Evolutionary conservation across 2,797 vertebrate species (phyloP).

Genomic region (Premnoplex brunnescens): DNA sequence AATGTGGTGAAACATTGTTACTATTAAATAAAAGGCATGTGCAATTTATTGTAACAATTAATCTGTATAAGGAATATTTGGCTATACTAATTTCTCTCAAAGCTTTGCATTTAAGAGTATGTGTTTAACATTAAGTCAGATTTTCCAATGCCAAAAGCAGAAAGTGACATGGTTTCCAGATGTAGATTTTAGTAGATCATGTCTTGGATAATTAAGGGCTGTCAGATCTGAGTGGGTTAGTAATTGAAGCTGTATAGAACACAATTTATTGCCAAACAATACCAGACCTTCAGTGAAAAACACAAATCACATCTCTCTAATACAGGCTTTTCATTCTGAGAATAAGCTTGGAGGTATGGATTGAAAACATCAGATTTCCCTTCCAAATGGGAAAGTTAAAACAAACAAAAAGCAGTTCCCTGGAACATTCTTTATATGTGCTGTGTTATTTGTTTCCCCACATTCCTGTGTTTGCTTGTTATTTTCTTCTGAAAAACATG

Average conservation of each 20-base stretch:
- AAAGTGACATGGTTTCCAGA: conserved; percentile 68
- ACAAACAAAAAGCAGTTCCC: neutral
- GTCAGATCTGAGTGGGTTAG: conserved; percentile 50
- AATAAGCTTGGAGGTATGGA: neutral
- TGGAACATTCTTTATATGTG: neutral
- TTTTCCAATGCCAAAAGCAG: conserved; percentile 58
- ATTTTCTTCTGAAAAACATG: conserved; percentile 14
- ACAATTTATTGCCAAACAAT: conserved; percentile 65
- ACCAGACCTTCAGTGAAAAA: conserved; percentile 44
- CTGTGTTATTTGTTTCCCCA: neutral
- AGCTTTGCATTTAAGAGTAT: conserved; percentile 25
- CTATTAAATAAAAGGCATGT: conserved; percentile 17
- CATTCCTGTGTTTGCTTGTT: neutral
- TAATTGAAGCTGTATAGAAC: conserved; percentile 52
- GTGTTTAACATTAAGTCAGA: conserved; percentile 49
- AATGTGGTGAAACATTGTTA: neutral
- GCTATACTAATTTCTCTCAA: conserved; percentile 16
- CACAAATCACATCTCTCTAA: conserved; percentile 27
- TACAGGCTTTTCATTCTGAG: neutral
- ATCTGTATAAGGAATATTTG: neutral
- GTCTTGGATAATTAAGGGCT: conserved; percentile 66
- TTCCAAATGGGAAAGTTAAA: conserved; percentile 3
- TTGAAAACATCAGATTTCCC: conserved; percentile 17
- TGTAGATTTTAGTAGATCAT: conserved; percentile 65
- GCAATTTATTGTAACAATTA: conserved; percentile 32